Evolutionary conservation across 2,113 vertebrate genomes (phyloP).

Genomic region (Gallinago paraguaiae): DNA sequence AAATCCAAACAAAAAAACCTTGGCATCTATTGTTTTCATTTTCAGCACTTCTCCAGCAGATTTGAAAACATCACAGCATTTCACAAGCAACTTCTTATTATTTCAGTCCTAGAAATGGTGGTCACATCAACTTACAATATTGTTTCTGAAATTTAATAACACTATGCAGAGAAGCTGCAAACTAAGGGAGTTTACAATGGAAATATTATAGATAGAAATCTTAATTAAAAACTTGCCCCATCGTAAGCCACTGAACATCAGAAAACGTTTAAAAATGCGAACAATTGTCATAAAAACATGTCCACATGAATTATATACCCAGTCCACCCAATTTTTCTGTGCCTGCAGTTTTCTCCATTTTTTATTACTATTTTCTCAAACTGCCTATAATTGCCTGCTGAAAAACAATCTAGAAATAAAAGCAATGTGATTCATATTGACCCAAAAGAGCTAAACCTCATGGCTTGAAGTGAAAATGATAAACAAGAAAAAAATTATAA

Average conservation of each 20-base stretch:
- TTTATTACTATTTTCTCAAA: background rate
- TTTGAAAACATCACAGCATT: background rate
- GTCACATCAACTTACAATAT: background rate
- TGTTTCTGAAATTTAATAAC: slow-evolving; percentile 19
- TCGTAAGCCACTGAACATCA: background rate
- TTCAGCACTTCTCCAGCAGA: background rate
- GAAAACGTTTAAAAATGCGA: background rate
- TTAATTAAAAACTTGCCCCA: slow-evolving; percentile 31
- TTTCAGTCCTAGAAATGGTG: background rate
- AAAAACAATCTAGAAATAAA: background rate
- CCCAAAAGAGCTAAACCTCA: background rate
- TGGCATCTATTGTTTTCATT: background rate
- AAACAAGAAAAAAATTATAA: background rate
- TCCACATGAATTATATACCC: background rate
- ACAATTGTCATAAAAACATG: background rate
- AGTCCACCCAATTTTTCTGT: background rate
- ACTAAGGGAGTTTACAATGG: background rate
- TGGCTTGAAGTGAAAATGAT: background rate
- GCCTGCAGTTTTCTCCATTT: background rate
- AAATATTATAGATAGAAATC: background rate
- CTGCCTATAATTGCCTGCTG: background rate
- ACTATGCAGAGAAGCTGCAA: background rate
- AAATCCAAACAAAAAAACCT: background rate
- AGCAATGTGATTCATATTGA: background rate
- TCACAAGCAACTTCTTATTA: background rate